phyloP scores from a whole-genome alignment of 2,113 vertebrate species.

The Spheniscus mendiculus region DNA sequence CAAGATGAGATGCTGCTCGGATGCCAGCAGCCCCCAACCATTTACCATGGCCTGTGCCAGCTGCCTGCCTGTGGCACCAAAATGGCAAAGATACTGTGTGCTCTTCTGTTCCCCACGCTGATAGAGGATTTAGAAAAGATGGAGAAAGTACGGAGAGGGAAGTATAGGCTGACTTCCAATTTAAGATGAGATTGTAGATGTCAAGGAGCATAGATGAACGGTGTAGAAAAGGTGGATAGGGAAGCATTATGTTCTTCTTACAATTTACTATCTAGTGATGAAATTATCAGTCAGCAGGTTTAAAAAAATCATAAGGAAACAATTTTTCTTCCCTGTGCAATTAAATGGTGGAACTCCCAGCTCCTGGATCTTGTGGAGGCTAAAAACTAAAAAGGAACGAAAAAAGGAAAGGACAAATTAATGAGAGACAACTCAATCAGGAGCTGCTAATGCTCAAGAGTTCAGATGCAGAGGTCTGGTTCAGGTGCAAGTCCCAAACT shows the following conservation, averaged over 20 bases:
- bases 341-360: neutral
- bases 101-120: neutral
- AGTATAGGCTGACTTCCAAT: neutral
- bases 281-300: neutral
- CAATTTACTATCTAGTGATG: neutral
- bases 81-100: neutral
- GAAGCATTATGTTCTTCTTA: neutral
- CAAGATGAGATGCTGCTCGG: neutral
- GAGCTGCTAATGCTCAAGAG: neutral
- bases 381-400: neutral
- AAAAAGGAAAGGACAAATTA: neutral
- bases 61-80: neutral
- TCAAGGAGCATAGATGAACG: neutral
- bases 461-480: neutral
- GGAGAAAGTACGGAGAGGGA: neutral
- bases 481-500: neutral
- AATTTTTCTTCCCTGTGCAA: neutral
- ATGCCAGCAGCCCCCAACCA: neutral
- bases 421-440: fast-evolving
- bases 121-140: neutral
- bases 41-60: neutral
- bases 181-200: neutral
- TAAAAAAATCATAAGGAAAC: neutral
- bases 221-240: neutral
- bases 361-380: neutral